Base-by-base conservation (phyloP, 2,888 invertebrate genomes). In the Arenicola marina region DNA sequence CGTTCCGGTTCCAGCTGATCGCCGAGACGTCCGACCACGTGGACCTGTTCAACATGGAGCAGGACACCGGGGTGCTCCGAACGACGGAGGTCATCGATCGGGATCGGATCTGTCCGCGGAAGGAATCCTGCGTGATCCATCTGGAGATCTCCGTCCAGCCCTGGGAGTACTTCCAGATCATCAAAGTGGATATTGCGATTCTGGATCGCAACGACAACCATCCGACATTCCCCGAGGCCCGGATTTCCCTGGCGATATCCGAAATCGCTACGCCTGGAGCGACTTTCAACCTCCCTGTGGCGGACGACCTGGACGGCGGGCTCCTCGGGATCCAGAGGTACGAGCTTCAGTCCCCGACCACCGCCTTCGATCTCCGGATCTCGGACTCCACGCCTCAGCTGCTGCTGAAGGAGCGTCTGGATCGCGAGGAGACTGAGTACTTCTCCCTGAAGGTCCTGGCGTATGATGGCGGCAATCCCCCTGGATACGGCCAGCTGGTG, bases 391-490 rank as follows among this genome's bases (percentile, higher is more conserved):
- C 56, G 3, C 29, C 64, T 15, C 31, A 57, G 21, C 51, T 66
- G 18, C 45, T 55, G 7, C 48, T 66, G 18, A 48, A 38, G 18
- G 31, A 44, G 28, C 48, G 32, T 21, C 51, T 69, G 4, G 65
- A 69, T 45, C 53, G 65, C 18, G 68, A 68, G 48, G 18, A 31
- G n/a, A 32, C 58, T 24, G 65, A 65, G 24, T 26, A 38, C 29
- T 65, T 93, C 84, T 88, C 89, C 74, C 83, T 96, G 70, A 92
- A 92, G 78, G 89, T 96, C 48, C 90, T 91, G 18, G 95, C 95
- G 1, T 90, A 88, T 48, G 96, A 96, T 81, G 93, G 93, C 0
- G 93, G 90, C 0, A 93, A 92, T 1, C 83, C 68, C 0, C 57
- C 62, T 0, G 58, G 58, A 24, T 58, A 66, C 2, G 70, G 70